Evolutionary conservation across 2,797 vertebrate genomes (phyloP).

Genomic region (Podarcis lilfordi): DNA sequence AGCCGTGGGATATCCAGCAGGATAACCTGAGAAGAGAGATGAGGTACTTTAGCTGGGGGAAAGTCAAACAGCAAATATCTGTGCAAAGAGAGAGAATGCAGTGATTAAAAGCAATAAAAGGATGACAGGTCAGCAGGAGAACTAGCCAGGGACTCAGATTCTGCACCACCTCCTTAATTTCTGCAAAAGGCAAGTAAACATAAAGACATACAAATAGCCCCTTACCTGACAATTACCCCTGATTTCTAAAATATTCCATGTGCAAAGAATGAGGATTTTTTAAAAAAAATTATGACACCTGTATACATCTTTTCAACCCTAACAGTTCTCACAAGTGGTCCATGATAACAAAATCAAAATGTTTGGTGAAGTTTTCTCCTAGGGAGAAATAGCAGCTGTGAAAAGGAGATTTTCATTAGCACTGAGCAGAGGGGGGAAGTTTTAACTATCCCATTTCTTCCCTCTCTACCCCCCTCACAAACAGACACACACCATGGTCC

Average conservation of each 20-base stretch:
- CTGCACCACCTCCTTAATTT: rapidly evolving
- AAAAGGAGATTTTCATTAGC: not conserved
- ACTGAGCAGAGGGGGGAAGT: not conserved
- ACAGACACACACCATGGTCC: not conserved
- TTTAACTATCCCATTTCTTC: too few species aligned
- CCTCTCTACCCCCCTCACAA: too few species aligned
- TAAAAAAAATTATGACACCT: not conserved
- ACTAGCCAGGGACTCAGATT: rapidly evolving
- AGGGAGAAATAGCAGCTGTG: too few species aligned
- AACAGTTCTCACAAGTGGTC: not conserved
- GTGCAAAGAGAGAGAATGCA: not conserved
- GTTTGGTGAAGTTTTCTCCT: not conserved
- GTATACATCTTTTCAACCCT: not conserved
- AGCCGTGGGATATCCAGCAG: constrained; percentile 91
- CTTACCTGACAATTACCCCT: rapidly evolving
- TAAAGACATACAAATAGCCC: too few species aligned
- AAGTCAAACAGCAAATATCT: not conserved
- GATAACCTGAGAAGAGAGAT: constrained; percentile 86
- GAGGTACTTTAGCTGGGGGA: not conserved
- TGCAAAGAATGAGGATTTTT: too few species aligned
- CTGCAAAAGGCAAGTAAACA: not conserved
- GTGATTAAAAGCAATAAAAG: not conserved
- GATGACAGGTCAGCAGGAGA: rapidly evolving
- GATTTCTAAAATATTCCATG: not conserved
- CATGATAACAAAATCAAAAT: not conserved